Percentiles rank a stretch among this genome's conserved stretches.
Conservation (phyloP, 2,888 invertebrate species). For the Nemoura dubitans region DNA sequence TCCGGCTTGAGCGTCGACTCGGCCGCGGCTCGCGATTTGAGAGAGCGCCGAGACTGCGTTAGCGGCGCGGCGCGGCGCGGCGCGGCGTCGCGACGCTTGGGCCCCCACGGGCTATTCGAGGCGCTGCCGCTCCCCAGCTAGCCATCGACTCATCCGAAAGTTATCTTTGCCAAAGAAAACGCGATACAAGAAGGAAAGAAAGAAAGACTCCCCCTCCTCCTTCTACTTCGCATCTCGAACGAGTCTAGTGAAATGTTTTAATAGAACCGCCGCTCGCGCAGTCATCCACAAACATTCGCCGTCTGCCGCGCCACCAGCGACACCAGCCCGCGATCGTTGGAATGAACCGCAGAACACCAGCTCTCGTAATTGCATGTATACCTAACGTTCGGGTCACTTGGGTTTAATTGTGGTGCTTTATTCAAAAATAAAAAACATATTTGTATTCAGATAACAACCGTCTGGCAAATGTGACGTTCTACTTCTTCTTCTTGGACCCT, state of each 20-base stretch:
- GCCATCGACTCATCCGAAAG: slow-evolving; percentile 33
- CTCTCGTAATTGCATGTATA: too few relatives aligned
- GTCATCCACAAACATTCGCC: slow-evolving; percentile 26
- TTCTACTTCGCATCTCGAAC: background rate
- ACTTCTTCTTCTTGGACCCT: background rate
- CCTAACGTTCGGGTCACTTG: too few relatives aligned
- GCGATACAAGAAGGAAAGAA: slow-evolving; percentile 40
- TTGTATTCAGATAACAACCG: background rate
- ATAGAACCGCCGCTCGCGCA: slow-evolving; percentile 15
- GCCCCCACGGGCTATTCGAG: slow-evolving; percentile 33
- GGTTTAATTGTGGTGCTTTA: background rate
- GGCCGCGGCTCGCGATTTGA: background rate
- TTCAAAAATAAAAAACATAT: background rate
- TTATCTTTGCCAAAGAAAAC: slow-evolving; percentile 38
- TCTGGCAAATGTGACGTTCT: background rate
- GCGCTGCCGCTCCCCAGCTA: slow-evolving; percentile 20
- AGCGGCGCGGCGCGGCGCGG: background rate
- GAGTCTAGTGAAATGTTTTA: slow-evolving; percentile 22
- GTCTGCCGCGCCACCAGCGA: background rate
- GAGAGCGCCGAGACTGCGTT: too few relatives aligned
- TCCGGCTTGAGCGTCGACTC: background rate
- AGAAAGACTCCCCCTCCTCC: slow-evolving; percentile 29
- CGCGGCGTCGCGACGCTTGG: background rate
- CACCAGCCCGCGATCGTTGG: background rate
- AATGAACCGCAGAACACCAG: background rate